These are phyloP conservation scores for Xiphydria camelus DNA, from an alignment of 2,888 invertebrate genomes.

Conservation along the genomic window DNA sequence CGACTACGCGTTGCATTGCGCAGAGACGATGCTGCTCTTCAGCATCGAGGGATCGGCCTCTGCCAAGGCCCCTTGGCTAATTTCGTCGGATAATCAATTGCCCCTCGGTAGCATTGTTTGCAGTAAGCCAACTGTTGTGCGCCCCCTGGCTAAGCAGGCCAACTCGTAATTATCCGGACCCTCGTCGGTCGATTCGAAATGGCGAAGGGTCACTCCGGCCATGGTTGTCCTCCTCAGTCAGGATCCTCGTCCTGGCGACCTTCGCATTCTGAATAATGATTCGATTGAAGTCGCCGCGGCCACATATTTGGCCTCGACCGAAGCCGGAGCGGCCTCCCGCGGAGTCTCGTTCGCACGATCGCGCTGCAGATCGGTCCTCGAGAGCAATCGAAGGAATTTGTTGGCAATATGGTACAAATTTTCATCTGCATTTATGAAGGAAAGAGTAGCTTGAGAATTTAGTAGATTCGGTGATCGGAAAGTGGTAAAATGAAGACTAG, in stretches of 20 bases:
- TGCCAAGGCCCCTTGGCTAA: not conserved
- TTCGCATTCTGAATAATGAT: conserved; percentile 2
- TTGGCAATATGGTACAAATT: no score
- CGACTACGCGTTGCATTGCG: conserved; percentile 3
- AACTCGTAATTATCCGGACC: conserved; percentile 3
- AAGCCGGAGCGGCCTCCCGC: conserved; percentile 3
- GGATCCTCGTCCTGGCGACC: not conserved
- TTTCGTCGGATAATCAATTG: not conserved
- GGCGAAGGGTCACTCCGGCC: conserved; percentile 4
- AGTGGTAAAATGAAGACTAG: no score
- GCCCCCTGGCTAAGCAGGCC: conserved; percentile 8
- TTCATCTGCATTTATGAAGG: no score
- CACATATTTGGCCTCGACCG: conserved; percentile 4
- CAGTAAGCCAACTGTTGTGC: conserved; percentile 45
- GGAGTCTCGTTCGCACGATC: not conserved
- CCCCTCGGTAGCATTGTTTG: not conserved
- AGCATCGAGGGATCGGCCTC: no score
- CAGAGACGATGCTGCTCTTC: no score
- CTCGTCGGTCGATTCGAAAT: conserved; percentile 1
- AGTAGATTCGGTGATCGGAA: no score
- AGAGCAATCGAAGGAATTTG: no score
- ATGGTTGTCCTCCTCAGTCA: not conserved
- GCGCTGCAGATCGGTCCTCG: no score
- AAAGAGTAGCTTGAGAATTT: no score
- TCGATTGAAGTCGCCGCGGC: conserved; percentile 6